Evolutionary conservation across 2,888 invertebrate genomes (phyloP).

Genomic region (Teleogryllus oceanicus): DNA sequence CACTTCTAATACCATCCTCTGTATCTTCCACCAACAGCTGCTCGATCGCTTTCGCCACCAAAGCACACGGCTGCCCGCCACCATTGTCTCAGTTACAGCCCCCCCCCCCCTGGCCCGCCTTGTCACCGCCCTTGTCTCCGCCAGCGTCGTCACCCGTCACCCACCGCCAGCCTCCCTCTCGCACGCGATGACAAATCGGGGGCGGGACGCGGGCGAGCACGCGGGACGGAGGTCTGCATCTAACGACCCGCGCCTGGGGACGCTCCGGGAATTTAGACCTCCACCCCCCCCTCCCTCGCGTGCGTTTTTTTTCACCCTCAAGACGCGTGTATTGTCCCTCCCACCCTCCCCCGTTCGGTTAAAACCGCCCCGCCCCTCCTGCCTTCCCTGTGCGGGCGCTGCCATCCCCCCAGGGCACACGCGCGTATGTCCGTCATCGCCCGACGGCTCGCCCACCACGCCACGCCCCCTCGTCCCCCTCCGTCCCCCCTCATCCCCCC

Average conservation of each 20-base stretch:
- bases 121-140: too few species aligned
- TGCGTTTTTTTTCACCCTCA: neutral
- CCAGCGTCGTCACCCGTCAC: too few species aligned
- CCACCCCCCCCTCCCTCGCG: neutral
- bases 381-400: too few species aligned
- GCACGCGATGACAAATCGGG: conserved; percentile 7
- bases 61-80: too few species aligned
- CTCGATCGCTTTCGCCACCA: too few species aligned
- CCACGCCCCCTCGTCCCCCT: neutral
- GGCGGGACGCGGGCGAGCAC: neutral
- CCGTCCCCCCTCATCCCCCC: neutral
- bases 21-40: too few species aligned
- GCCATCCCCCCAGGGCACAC: neutral
- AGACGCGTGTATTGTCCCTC: neutral
- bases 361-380: neutral
- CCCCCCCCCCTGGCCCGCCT: too few species aligned
- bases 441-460: neutral
- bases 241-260: conserved; percentile 2
- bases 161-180: neutral
- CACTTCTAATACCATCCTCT: too few species aligned
- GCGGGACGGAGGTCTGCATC: neutral
- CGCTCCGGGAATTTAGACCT: neutral
- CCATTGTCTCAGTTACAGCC: too few species aligned
- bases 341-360: neutral
- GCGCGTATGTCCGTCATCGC: neutral